Conservation (phyloP, 2,888 invertebrate species). For the Megaustenia siamemsis region DNA sequence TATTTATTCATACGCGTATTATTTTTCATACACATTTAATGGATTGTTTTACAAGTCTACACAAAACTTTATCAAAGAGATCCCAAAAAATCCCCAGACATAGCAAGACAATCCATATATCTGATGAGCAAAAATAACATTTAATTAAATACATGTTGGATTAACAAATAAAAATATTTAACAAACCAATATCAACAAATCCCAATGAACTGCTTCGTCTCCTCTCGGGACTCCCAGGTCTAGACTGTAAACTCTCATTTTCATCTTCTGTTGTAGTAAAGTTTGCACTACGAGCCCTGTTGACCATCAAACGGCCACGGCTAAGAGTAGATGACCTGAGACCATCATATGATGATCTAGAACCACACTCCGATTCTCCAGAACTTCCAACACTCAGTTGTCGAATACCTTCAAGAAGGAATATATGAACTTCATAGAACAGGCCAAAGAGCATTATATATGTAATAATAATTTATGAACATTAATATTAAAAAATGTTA, state of each 20-base stretch:
- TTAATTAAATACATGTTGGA: background rate
- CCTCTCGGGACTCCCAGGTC: slow-evolving; percentile 24
- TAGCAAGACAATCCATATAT: too few species aligned
- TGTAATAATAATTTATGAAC: background rate
- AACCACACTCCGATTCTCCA: slow-evolving; percentile 45
- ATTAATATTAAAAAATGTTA: background rate
- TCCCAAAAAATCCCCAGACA: too few species aligned
- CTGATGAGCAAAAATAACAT: too few species aligned
- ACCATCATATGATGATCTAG: slow-evolving; percentile 15
- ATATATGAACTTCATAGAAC: background rate
- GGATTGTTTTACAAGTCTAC: too few species aligned
- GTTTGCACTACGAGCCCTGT: slow-evolving; percentile 49
- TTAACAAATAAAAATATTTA: background rate
- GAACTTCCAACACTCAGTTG: slow-evolving; percentile 15
- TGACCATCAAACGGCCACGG: slow-evolving; percentile 59
- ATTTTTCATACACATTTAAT: too few species aligned
- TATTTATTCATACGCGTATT: too few species aligned
- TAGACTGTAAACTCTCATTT: slow-evolving; percentile 34
- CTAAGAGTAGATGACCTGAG: slow-evolving; percentile 43
- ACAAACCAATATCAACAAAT: slow-evolving; percentile 31
- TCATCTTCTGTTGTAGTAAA: slow-evolving; percentile 46
- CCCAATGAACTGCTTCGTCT: slow-evolving; percentile 25
- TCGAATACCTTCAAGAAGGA: background rate
- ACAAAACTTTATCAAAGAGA: too few species aligned
- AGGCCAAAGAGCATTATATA: background rate